Conservation (phyloP, 1,140 invertebrate species). For the Adelges cooleyi region DNA sequence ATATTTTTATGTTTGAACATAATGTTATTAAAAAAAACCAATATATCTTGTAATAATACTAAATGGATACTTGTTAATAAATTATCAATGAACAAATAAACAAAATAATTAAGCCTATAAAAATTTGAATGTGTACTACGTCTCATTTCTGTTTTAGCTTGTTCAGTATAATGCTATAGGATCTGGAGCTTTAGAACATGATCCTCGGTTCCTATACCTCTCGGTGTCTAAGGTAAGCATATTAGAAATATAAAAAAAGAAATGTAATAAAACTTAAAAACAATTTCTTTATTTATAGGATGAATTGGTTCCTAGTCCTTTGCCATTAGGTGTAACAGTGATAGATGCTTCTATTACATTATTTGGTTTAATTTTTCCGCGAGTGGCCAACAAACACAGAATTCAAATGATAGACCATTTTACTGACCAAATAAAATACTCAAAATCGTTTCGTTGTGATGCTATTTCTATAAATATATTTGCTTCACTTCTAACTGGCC, state of each 20-base stretch:
- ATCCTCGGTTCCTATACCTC: constrained; percentile 80
- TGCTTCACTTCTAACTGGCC: constrained; percentile 76
- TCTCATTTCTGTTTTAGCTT: constrained; percentile 47
- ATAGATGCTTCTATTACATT: constrained; percentile 87
- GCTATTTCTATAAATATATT: constrained; percentile 96
- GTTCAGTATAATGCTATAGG: constrained; percentile 86
- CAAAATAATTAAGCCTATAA: too few relatives aligned
- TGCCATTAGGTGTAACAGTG: constrained; percentile 91
- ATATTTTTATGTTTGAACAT: too few relatives aligned
- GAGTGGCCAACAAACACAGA: constrained; percentile 87
- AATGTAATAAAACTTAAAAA: too few relatives aligned
- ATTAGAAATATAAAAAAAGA: too few relatives aligned
- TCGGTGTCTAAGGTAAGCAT: constrained; percentile 47
- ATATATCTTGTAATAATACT: too few relatives aligned
- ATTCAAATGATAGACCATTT: constrained; percentile 96
- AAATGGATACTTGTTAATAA: too few relatives aligned
- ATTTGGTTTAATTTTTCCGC: constrained; percentile 88
- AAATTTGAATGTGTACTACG: too few relatives aligned
- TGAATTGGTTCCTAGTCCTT: constrained; percentile 62
- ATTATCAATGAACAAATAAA: too few relatives aligned
- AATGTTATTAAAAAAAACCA: too few relatives aligned
- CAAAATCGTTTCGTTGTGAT: constrained; percentile 82
- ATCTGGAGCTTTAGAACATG: constrained; percentile 90
- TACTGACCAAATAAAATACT: constrained; percentile 82
- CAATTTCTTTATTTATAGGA: too few relatives aligned